A percentile compares a stretch with the other conserved stretches of the same genome.
phyloP scores from a whole-genome alignment of 2,797 vertebrate genomes.

The Phoeniculus purpureus region DNA sequence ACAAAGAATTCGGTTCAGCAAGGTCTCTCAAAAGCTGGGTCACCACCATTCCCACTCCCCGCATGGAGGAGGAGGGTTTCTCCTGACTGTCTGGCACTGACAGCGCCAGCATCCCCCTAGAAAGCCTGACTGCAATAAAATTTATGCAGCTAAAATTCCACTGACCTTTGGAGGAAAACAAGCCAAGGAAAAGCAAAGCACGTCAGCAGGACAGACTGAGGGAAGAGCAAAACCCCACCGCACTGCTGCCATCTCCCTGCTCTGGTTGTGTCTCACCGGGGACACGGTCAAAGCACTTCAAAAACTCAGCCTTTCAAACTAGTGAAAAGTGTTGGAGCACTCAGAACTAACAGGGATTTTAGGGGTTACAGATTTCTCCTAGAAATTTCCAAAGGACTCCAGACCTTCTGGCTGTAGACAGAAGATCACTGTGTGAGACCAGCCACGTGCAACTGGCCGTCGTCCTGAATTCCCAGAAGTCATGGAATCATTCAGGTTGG shows the following conservation, averaged over 20 bases:
- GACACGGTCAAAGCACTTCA: constrained; percentile 18
- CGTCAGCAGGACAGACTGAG: background rate
- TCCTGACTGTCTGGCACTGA: background rate
- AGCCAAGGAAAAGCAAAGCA: constrained; percentile 32
- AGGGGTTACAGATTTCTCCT: background rate
- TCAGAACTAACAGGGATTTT: background rate
- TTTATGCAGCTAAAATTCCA: constrained; percentile 20
- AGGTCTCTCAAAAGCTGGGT: constrained; percentile 51
- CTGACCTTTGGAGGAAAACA: constrained; percentile 48
- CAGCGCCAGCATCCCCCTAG: background rate
- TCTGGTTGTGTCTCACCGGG: background rate
- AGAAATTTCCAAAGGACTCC: background rate
- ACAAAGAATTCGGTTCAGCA: constrained; percentile 12
- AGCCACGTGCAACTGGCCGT: background rate
- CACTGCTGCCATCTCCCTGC: background rate
- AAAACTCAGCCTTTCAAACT: background rate
- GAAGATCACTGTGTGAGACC: background rate
- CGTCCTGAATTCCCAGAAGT: background rate
- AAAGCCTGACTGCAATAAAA: constrained; percentile 2
- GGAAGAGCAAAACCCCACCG: background rate
- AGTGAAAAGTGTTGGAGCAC: background rate
- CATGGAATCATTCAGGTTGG: too few species aligned
- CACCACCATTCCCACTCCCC: background rate
- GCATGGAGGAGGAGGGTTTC: background rate
- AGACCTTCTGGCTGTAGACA: background rate